phyloP scores from a whole-genome alignment of 2,113 vertebrate genomes.

The Dasypus novemcinctus region DNA sequence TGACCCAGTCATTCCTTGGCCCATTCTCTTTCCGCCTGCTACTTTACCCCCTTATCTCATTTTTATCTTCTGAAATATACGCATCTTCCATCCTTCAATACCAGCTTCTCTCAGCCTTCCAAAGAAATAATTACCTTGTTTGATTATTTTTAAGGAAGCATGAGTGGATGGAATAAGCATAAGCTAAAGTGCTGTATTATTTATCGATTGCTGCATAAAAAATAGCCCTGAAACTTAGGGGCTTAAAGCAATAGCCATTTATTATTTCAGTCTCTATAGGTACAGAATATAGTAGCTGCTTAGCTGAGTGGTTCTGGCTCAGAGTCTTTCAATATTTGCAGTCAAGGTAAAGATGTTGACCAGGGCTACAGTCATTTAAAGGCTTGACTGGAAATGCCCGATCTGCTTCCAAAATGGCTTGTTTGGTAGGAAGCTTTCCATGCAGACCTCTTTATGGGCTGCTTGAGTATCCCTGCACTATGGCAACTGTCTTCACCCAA shows the following conservation, averaged over 20 bases:
- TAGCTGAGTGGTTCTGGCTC: neutral
- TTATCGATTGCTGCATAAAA: too few species aligned
- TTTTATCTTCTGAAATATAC: neutral
- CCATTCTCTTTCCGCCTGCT: neutral
- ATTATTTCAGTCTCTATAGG: fast-evolving
- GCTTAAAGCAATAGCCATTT: too few species aligned
- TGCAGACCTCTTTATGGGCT: neutral
- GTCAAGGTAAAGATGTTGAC: neutral
- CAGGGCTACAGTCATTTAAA: neutral
- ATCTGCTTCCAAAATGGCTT: neutral
- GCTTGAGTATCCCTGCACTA: neutral
- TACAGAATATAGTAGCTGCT: neutral
- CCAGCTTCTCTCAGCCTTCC: neutral
- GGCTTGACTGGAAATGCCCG: neutral
- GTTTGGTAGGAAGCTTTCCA: neutral
- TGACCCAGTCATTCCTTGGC: neutral
- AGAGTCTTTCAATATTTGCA: neutral
- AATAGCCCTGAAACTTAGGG: neutral
- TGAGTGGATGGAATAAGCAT: neutral
- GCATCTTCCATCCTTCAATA: neutral
- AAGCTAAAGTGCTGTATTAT: neutral
- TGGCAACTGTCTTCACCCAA: neutral
- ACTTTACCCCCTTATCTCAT: neutral
- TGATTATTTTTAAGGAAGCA: neutral
- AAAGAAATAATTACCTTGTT: neutral